These are phyloP conservation scores for Solenodon paradoxus DNA, from an alignment of 2,113 vertebrate species.

Conservation along the genomic window DNA sequence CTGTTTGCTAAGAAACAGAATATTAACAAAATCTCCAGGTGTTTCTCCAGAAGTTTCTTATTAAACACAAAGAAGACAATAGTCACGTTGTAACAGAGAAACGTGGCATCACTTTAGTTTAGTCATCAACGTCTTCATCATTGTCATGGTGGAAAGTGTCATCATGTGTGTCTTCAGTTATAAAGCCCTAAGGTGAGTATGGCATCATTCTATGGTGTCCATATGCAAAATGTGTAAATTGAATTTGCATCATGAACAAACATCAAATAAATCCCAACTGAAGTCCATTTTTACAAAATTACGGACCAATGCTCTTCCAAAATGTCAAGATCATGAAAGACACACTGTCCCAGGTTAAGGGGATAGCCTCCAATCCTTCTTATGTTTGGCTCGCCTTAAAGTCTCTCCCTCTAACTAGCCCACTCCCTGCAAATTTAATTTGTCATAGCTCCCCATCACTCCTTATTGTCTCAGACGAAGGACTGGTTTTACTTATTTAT, in stretches of 20 bases:
- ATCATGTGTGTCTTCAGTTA: not conserved
- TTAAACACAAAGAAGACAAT: not conserved
- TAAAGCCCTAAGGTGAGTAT: not conserved
- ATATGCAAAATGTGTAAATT: not conserved
- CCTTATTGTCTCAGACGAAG: not conserved
- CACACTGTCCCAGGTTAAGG: not conserved
- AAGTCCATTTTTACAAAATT: not conserved
- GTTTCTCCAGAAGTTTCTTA: not conserved
- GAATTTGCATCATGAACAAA: not conserved
- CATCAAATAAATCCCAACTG: not conserved
- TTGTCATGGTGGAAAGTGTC: not conserved
- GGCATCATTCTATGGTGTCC: not conserved
- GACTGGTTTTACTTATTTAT: not conserved
- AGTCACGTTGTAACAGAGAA: not conserved
- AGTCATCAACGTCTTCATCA: not conserved
- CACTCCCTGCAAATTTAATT: not conserved
- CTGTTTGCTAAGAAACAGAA: not conserved
- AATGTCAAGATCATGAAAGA: not conserved
- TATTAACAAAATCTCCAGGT: conserved; percentile 2
- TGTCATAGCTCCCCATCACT: not conserved
- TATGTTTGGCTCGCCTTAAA: not conserved
- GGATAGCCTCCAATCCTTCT: not conserved
- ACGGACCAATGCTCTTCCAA: not conserved
- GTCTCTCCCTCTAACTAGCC: too few relatives aligned
- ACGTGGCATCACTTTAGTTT: not conserved